Evolutionary conservation across 2,113 vertebrate genomes (phyloP), one percentile per base, ranked within the genome.

Genomic region (Saccopteryx bilineata): DNA sequence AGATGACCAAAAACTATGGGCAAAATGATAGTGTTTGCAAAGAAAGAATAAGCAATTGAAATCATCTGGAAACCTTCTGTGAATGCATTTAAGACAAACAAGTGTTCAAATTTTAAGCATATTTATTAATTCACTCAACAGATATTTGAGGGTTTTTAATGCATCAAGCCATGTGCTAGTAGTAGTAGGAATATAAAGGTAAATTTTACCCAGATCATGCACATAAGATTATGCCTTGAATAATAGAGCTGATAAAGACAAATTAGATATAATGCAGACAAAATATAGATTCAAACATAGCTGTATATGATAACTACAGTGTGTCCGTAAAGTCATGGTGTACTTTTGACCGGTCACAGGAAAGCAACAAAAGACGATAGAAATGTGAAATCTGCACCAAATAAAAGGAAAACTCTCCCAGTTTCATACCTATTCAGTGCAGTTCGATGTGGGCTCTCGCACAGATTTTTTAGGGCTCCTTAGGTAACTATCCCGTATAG

Each of bases 71-170:
- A 79, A 94, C 76, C 14, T 82, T 33, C 9, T 65, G 33, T 8
- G 21, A 71, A 9, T 71, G 3, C 17, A 87, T 75, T 56, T 68
- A 90, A 66, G 76, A 50, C 66, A 56, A 15, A 9, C 11, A 85
- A 83, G 46, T 72, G 28, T 71, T 76, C 56, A 93, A 87, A 31
- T 75, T 21, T 19, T 69, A 85, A 81, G 46, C 17, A 24, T 56
- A n/a, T 72, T 92, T 84, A 84, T 65, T 56, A 87, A 93, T 54
- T 61, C 23, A 90, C 0, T 69, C 31, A 91, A 60, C 33, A 81
- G 52, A 83, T 21, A 88, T 19, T 50, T 61, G 69, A 90, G 39
- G 9, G 11, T 6, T 79, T 88, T 74, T 54, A 95, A 95, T 18
- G 0, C 33, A 52, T 79, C 54, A 83, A 83, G 48, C 9, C 21